These are phyloP conservation scores for Drymonia ruficornis DNA, from an alignment of 2,888 invertebrate species.

Conservation along the genomic window DNA sequence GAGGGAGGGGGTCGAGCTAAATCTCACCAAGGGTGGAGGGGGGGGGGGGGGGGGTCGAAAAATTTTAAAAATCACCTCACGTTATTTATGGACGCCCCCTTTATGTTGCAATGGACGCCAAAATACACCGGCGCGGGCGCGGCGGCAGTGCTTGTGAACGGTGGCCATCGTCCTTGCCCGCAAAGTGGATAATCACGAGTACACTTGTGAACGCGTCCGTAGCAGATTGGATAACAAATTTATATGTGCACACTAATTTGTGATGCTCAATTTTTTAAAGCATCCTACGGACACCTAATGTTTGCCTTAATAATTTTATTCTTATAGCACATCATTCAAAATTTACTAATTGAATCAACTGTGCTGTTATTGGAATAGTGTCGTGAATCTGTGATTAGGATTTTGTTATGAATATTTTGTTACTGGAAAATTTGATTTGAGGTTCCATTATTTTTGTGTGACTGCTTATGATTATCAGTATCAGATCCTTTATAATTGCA, in stretches of 20 bases:
- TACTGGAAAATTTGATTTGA: neutral
- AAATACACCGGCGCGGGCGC: neutral
- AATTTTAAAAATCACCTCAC: too few species aligned
- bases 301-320: constrained; percentile 24
- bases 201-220: constrained; percentile 56
- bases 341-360: constrained; percentile 13
- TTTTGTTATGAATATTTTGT: neutral
- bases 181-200: constrained; percentile 81
- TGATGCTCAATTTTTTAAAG: constrained; percentile 37
- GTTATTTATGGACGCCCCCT: too few species aligned
- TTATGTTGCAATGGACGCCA: neutral
- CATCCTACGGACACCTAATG: constrained; percentile 33
- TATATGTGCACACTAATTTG: constrained; percentile 66
- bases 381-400: neutral
- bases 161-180: constrained; percentile 63
- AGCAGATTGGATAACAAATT: constrained; percentile 72
- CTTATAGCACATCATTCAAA: constrained; percentile 10
- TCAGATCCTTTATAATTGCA: too few species aligned
- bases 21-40: too few species aligned
- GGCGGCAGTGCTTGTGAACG: constrained; percentile 15
- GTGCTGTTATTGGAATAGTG: neutral
- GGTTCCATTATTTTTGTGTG: neutral
- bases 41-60: too few species aligned
- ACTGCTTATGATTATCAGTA: neutral
- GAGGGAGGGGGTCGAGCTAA: too few species aligned